Evolutionary conservation across 1,140 invertebrate species (phyloP).

Genomic region (Meteorus sp.): DNA sequence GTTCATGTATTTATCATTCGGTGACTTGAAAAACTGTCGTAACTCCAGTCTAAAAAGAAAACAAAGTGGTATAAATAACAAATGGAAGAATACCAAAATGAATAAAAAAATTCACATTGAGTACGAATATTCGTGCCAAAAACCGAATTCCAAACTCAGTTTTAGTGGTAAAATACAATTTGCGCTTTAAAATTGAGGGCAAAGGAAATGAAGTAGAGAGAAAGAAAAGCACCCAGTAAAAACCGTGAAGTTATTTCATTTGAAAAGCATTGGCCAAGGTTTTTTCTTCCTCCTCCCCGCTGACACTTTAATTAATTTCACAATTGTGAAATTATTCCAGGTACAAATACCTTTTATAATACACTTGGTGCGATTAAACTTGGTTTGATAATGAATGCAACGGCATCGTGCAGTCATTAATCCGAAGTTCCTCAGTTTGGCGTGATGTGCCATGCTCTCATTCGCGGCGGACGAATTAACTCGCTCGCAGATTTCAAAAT

Average conservation of each 20-base stretch:
- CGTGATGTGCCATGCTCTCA: conserved; percentile 3
- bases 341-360: not conserved
- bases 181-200: not conserved
- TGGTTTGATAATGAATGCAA: conserved; percentile 4
- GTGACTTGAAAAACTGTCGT: conserved; percentile 11
- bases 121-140: conserved; percentile 4
- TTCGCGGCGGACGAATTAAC: conserved; percentile 17
- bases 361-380: not conserved
- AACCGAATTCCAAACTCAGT: not conserved
- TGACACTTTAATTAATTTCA: conserved; percentile 1
- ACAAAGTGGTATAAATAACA: not conserved
- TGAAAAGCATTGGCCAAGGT: not conserved
- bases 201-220: not conserved
- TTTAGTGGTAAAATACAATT: not conserved
- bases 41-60: conserved; percentile 4
- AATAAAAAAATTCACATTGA: too few relatives aligned
- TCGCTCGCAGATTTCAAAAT: conserved; percentile 2
- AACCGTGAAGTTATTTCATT: not conserved
- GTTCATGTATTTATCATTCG: conserved; percentile 11
- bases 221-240: not conserved
- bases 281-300: too few relatives aligned
- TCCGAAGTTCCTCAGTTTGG: not conserved
- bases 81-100: not conserved
- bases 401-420: conserved; percentile 11
- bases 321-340: not conserved